phyloP scores from a whole-genome alignment of 37 sponge, comb jelly and placozoan genomes.

The Lycopodina hypogea region DNA sequence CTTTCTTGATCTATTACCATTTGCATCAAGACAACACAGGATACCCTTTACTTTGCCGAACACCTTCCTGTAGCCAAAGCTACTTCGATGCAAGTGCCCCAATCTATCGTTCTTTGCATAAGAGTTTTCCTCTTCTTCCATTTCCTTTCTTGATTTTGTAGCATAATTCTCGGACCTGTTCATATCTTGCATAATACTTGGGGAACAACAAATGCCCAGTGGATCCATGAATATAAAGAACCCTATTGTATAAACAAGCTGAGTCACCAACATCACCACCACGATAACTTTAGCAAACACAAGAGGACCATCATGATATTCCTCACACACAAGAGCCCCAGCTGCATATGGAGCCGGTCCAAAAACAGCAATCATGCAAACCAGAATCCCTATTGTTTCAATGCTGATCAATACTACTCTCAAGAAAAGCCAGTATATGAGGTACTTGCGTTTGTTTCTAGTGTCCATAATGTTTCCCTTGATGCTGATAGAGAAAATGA shows the following conservation, averaged over 20 bases:
- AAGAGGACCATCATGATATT: constrained; percentile 26
- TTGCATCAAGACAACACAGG: constrained; percentile 7
- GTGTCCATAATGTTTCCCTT: constrained; percentile 12
- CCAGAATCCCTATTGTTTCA: not conserved
- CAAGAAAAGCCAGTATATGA: not conserved
- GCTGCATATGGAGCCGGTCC: not conserved
- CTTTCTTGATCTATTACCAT: constrained; percentile 14
- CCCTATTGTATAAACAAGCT: not conserved
- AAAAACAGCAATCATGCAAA: constrained; percentile 10
- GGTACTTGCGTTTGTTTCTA: not conserved
- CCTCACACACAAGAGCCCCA: constrained; percentile 5
- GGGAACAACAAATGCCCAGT: constrained; percentile 14
- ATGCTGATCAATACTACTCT: not conserved
- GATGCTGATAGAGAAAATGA: constrained; percentile 18
- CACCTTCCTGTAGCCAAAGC: not conserved
- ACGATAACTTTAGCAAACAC: constrained; percentile 20
- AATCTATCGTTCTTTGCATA: constrained; percentile 5
- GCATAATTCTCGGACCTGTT: not conserved
- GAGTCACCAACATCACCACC: not conserved
- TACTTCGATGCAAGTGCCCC: constrained; percentile 2
- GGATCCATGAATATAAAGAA: constrained; percentile 19
- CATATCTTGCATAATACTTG: constrained; percentile 7
- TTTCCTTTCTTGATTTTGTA: not conserved
- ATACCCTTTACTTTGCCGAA: not conserved
- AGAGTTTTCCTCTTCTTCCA: not conserved